Conservation (phyloP, 2,888 invertebrate species). For the Lomographa bimaculata region DNA sequence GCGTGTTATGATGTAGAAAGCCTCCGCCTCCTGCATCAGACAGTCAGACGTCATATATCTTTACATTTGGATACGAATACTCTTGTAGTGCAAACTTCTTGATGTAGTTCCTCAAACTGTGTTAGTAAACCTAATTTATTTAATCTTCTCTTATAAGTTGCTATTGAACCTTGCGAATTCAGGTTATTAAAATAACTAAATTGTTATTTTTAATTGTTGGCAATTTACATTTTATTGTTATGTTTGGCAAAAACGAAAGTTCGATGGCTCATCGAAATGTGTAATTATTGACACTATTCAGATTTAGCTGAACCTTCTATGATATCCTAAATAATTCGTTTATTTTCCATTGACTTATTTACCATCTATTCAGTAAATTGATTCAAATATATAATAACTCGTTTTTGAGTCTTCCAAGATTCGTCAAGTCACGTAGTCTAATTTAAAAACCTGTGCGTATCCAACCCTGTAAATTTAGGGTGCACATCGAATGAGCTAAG, state of each 20-base stretch:
- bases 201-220: constrained; percentile 8
- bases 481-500: constrained; percentile 40
- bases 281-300: constrained; percentile 6
- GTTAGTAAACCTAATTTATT: no score
- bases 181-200: constrained; percentile 12
- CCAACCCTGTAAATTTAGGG: constrained; percentile 42
- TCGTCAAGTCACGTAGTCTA: no score
- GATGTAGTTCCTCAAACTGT: no score
- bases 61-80: background rate
- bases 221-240: constrained; percentile 17
- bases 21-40: constrained; percentile 5
- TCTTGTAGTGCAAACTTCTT: background rate
- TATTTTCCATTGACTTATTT: no score
- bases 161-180: background rate
- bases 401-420: no score
- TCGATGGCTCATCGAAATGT: constrained; percentile 14
- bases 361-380: no score
- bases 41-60: constrained; percentile 3
- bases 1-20: constrained; percentile 13
- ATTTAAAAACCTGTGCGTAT: no score
- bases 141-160: no score
- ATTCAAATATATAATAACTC: no score
- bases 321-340: no score
- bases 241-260: constrained; percentile 21
- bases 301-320: background rate